Conservation (phyloP, 1,140 invertebrate genomes). For the Camponotus floridanus region DNA sequence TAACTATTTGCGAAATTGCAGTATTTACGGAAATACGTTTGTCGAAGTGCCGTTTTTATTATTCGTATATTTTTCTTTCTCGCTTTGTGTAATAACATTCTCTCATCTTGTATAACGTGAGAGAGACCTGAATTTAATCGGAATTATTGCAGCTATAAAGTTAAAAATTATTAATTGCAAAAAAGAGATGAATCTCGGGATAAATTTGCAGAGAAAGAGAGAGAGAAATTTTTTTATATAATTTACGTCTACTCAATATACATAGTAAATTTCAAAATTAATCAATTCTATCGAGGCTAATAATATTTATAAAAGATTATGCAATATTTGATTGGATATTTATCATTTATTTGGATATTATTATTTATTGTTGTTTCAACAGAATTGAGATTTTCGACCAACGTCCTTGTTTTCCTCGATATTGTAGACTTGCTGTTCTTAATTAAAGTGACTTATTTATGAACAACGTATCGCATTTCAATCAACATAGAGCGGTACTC, state of each 20-base stretch:
- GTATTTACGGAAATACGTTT: conserved; percentile 15
- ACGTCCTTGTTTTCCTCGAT: background rate
- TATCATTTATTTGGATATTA: no score
- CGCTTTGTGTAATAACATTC: background rate
- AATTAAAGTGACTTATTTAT: conserved; percentile 2
- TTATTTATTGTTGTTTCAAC: no score
- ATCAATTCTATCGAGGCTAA: background rate
- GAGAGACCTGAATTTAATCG: background rate
- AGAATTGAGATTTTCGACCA: no score
- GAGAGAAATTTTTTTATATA: no score
- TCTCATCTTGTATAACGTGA: no score
- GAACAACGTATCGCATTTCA: conserved; percentile 9
- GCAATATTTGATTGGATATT: no score
- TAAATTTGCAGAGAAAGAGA: background rate
- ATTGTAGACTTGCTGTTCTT: background rate
- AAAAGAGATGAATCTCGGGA: background rate
- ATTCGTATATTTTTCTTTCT: background rate
- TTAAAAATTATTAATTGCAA: conserved; percentile 13
- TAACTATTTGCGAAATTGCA: conserved; percentile 11
- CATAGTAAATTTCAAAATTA: background rate
- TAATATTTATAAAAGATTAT: no score
- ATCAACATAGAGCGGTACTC: conserved; percentile 12
- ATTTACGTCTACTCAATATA: background rate
- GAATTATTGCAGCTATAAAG: background rate
- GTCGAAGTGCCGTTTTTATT: conserved; percentile 5